Percentiles rank a stretch among this genome's conserved stretches.
These are phyloP conservation scores for Gastrophryne carolinensis DNA, from an alignment of 2,797 vertebrate genomes.

Conservation along the genomic window DNA sequence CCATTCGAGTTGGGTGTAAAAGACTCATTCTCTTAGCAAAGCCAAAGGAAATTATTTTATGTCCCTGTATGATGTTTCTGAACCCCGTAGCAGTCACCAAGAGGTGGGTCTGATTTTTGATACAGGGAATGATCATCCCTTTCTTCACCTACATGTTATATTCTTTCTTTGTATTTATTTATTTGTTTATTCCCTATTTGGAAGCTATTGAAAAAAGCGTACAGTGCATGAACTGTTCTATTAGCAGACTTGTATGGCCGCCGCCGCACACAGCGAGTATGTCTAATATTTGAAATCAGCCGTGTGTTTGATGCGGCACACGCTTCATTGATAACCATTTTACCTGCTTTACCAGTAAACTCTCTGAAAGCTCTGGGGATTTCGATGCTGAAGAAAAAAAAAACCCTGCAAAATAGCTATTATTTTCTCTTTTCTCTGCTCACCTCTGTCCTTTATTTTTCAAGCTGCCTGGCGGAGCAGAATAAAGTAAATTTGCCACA, in stretches of 20 bases:
- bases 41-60: too few species aligned
- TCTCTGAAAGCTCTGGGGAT: constrained; percentile 27
- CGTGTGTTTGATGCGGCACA: constrained; percentile 38
- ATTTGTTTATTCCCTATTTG: background rate
- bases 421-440: constrained; percentile 11
- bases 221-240: constrained; percentile 2
- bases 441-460: constrained; percentile 3
- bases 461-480: background rate
- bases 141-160: background rate
- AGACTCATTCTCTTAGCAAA: too few species aligned
- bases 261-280: background rate
- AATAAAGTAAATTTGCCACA: background rate
- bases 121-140: background rate
- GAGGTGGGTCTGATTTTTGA: background rate
- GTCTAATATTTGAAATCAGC: constrained; percentile 35
- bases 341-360: constrained; percentile 41
- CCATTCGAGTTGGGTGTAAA: too few species aligned
- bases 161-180: background rate
- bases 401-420: constrained; percentile 22
- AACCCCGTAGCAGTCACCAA: background rate
- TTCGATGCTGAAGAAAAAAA: constrained; percentile 15
- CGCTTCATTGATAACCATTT: constrained; percentile 46
- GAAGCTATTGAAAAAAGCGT: background rate
- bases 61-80: background rate
- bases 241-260: constrained; percentile 6